phyloP scores from a whole-genome alignment of 2,888 invertebrate genomes.

The Drosophila anceps region DNA sequence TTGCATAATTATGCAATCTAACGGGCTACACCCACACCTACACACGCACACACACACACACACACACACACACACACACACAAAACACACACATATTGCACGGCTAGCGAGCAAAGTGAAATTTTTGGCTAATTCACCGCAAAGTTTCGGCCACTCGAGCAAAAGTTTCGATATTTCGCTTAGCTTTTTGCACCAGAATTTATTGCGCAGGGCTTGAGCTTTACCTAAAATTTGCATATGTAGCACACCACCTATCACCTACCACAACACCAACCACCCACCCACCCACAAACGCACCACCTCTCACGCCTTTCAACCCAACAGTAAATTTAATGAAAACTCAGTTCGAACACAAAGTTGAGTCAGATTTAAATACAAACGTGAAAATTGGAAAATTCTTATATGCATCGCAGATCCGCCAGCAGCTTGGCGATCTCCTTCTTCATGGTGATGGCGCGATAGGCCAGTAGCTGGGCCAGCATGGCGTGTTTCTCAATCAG shows the following conservation, averaged over 20 bases:
- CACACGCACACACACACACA: slow-evolving; percentile 23
- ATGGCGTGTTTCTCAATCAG: slow-evolving; percentile 62
- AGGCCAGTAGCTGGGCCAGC: slow-evolving; percentile 60
- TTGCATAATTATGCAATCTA: slow-evolving; percentile 83
- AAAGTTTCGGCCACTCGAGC: slow-evolving; percentile 57
- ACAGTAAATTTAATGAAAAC: slow-evolving; percentile 70
- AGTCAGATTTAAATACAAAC: slow-evolving; percentile 12
- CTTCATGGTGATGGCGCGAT: slow-evolving; percentile 50
- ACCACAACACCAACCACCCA: background rate
- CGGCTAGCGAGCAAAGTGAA: slow-evolving; percentile 42
- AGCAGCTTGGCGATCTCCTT: slow-evolving; percentile 57
- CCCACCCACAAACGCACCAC: background rate
- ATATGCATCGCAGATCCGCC: slow-evolving; percentile 30
- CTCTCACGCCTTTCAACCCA: slow-evolving; percentile 38
- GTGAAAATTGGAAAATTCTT: slow-evolving; percentile 1
- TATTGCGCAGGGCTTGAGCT: slow-evolving; percentile 55
- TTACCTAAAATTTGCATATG: slow-evolving; percentile 57
- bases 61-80: slow-evolving; percentile 11
- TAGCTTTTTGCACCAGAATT: slow-evolving; percentile 60
- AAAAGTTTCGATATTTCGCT: slow-evolving; percentile 68
- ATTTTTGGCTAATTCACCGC: slow-evolving; percentile 65
- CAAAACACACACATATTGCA: slow-evolving; percentile 6
- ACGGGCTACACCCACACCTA: slow-evolving; percentile 47
- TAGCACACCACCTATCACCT: slow-evolving; percentile 19
- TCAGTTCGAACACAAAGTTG: slow-evolving; percentile 29